Evolutionary conservation across 2,113 vertebrate genomes (phyloP).

Genomic region (Apistogramma diplotaenia): DNA sequence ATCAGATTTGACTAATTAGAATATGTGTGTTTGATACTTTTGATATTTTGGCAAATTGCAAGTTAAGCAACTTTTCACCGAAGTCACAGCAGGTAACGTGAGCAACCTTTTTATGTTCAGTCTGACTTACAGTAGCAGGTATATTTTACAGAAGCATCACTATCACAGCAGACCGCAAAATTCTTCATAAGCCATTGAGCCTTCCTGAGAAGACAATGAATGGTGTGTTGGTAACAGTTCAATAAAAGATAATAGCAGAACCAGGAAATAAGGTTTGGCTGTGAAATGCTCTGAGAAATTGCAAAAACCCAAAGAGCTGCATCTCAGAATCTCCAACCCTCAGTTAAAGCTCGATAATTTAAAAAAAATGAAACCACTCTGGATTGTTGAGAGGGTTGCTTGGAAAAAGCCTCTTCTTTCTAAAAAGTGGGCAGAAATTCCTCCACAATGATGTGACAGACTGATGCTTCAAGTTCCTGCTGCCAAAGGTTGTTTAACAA

Average conservation of each 20-base stretch:
- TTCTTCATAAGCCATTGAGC: neutral
- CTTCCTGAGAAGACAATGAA: neutral
- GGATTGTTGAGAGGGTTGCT: too few species aligned
- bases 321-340: neutral
- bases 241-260: neutral
- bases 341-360: neutral
- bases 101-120: accelerated
- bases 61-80: neutral
- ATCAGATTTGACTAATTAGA: too few species aligned
- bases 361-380: neutral
- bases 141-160: neutral
- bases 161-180: neutral
- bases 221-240: neutral
- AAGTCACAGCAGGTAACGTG: accelerated
- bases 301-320: neutral
- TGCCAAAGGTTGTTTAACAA: neutral
- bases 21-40: neutral
- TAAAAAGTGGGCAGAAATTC: accelerated
- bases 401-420: accelerated
- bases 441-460: neutral
- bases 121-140: neutral
- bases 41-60: neutral
- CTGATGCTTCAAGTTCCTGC: neutral
- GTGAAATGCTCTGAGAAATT: neutral
- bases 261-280: neutral